Conservation (phyloP, 2,888 invertebrate genomes). For the Elysia crispata region DNA sequence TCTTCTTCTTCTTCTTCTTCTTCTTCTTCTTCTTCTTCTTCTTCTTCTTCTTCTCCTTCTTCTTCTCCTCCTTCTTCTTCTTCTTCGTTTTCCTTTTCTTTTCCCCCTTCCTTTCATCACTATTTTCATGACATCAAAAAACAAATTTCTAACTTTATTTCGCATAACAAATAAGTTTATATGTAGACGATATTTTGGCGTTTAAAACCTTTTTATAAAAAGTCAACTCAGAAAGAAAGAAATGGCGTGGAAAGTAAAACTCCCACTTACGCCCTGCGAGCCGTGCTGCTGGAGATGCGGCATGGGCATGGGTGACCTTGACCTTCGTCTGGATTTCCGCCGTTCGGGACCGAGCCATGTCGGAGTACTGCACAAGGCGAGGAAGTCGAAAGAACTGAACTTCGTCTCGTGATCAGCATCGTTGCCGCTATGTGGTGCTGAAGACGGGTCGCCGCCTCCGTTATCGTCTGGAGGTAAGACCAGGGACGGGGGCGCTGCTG, state of each 20-base stretch:
- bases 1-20: slow-evolving; percentile 11
- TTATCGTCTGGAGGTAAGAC: slow-evolving; percentile 51
- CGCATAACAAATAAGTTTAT: too few relatives aligned
- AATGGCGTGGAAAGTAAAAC: too few relatives aligned
- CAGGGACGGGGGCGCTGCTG: slow-evolving; percentile 53
- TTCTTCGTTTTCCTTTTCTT: too few relatives aligned
- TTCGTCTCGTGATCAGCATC: slow-evolving; percentile 52
- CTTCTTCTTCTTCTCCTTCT: background rate
- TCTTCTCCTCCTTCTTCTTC: too few relatives aligned
- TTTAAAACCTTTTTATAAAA: too few relatives aligned
- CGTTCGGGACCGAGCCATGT: slow-evolving; percentile 71
- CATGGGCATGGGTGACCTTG: slow-evolving; percentile 54
- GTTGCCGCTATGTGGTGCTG: slow-evolving; percentile 51
- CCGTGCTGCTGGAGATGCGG: slow-evolving; percentile 43
- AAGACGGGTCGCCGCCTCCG: slow-evolving; percentile 33
- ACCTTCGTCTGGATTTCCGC: slow-evolving; percentile 62
- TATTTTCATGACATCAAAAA: too few relatives aligned
- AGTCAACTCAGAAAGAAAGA: too few relatives aligned
- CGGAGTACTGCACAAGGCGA: slow-evolving; percentile 71
- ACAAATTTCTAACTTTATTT: too few relatives aligned
- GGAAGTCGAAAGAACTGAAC: slow-evolving; percentile 66
- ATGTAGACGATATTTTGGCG: too few relatives aligned
- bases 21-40: background rate
- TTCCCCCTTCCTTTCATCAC: too few relatives aligned
- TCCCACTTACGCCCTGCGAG: slow-evolving; percentile 45